Evolutionary conservation across 2,888 invertebrate genomes (phyloP), one percentile per base, ranked within the genome.

Genomic region (Flexamia atlantica): DNA sequence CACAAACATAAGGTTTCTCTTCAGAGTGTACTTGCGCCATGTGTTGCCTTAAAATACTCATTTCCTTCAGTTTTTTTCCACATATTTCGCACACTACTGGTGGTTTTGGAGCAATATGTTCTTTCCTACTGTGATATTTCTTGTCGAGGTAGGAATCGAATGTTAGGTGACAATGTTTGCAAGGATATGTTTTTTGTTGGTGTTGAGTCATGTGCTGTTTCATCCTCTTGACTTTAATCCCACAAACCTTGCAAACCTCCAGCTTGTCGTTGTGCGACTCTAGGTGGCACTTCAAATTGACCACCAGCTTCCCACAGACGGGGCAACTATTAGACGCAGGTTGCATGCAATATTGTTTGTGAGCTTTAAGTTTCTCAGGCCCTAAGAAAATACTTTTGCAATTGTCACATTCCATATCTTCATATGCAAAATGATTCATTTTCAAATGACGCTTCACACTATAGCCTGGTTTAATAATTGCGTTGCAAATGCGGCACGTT

Each of bases 1-100:
- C 80, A 80, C 80, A 80, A 30, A 25, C 30, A n/a, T 30, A 80
- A 28, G 80, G 53, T 30, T 20, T 53, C n/a, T 53, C 80, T 32
- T 80, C 30, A 10, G 53, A 30, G 30, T 80, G 80, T 17, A 17
- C 32, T 9, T 10, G 3, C 28, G 23, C 23, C 23, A 17, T 53
- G 32, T 80, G 80, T 30, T 10, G 28, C 25, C 32, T 28, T 9
- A 57, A 57, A 23, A 80, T 36, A 17, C 1, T 10, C 20, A n/a
- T 7, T 7, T 7, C n/a, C 14, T 40, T 72, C 4, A n/a, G 40
- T 32, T 4, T 30, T 80, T 80, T 80, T 3, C 80, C 80, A 57
- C 80, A 80, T 17, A 74, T 74, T 32, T 28, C 74, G 40, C 74
- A 74, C 14, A 74, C 9, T 9, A n/a, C 28, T 20, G 30, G 28